Base-by-base conservation (phyloP, 2,888 invertebrate species). In the Copidosoma aretas region DNA sequence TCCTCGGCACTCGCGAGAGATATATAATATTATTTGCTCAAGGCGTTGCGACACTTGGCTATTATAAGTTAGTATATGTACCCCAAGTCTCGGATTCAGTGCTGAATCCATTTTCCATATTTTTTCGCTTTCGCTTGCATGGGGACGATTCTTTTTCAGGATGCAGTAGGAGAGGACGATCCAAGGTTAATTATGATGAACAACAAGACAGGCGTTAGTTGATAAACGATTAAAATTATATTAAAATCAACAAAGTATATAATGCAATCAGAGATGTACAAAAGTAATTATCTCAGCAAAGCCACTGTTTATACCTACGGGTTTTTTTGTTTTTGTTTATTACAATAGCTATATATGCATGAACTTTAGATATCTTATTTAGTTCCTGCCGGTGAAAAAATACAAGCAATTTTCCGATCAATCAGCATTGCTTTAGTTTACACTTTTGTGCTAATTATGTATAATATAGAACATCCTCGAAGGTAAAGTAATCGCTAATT, bases 391-490 rank as follows among this genome's bases (percentile, higher is more conserved):
- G 25, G 56, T 61, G 64, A 46, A 43, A 64, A 68, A 68, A 60
- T 68, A 65, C n/a, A 17, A 60, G 57, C 60, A 57, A 52, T 57
- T 57, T 56, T 43, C 19, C 19, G 51, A 57, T 65, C 15, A 25
- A 41, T 22, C 17, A 46, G n/a, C 32, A 68, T 58, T 65, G 24
- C 53, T 25, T 64, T 39, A 14, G 22, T 43, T n/a, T 21, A 21
- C 32, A 60, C 14, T 54, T 15, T 66, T 66, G 60, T 60, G 60
- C 54, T 60, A 54, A 46, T 54, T 53, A 39, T 25, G 24, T 32
- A 51, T 57, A 19, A 41, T 41, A 24, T 10, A 39, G 22, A 17
- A 32, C 32, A 32, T 8, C 8, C 32, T 32, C 32, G 32, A 32
- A 32, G 32, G 32, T 32, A 32, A 32, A 32, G 8, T 32, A 32